Evolutionary conservation across 2,113 vertebrate genomes (phyloP), one percentile per base, ranked within the genome.

Genomic region (human): DNA sequence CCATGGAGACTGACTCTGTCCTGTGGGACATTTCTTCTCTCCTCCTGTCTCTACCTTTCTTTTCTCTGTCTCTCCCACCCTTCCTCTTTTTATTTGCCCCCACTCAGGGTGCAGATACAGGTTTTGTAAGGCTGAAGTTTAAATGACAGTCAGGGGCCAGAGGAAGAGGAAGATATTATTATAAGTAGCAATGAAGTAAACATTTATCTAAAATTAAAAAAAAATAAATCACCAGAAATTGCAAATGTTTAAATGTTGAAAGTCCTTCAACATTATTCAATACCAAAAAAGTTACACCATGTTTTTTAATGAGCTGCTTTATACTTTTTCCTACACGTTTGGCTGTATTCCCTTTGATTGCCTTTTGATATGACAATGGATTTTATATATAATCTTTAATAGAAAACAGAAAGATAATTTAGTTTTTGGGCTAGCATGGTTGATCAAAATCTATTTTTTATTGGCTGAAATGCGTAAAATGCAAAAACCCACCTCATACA

Each of bases 401-500:
- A 64, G 27, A 43, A 18, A 95, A 38, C 3, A 52, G 25, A 75
- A 95, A n/a, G 4, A 79, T 93, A 57, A 50, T 32, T 90, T 79
- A 52, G 8, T 70, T 45, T 88, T 73, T 38, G 45, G 22, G 20
- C 8, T 80, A 70, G 2, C 23, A 59, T 25, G 4, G 5, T 38
- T 90, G 27, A 52, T 75, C 22, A 80, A 95, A 76, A 88, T 81
- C 55, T 68, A 52, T 79, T 94, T 94, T 92, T 94, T 64, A 57
- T 90, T 97, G 35, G 18, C 43, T 30, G 4, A 81, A 94, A 93
- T 90, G 8, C 5, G n/a, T 72, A 84, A 83, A 76, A 52, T n/a
- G 25, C 17, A 75, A 38, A 8, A 68, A 70, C 2, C 2, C 40
- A 35, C 8, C 23, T 94, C 11, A 30, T 6, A 30, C 4, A 55